phyloP scores from a whole-genome alignment of 1,140 invertebrate genomes.

The Tetranychus cinnabarinus region DNA sequence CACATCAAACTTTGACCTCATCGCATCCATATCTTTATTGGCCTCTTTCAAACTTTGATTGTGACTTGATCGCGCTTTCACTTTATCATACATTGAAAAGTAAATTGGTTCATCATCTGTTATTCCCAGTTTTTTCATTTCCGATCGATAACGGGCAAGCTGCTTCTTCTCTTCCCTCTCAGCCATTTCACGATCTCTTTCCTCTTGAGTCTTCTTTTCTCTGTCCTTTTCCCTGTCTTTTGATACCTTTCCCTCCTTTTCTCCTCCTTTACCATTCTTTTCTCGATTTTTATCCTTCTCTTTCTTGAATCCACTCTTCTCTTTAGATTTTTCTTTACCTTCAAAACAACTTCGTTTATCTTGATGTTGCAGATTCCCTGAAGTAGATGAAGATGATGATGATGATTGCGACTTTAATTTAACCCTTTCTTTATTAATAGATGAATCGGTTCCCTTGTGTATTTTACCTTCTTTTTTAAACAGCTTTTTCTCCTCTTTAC shows the following conservation, averaged over 20 bases:
- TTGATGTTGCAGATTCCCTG: not conserved
- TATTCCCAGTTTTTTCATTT: constrained; percentile 9
- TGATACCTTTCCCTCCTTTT: constrained; percentile 6
- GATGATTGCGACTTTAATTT: not conserved
- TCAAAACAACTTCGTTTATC: not conserved
- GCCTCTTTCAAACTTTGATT: constrained; percentile 39
- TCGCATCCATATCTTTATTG: constrained; percentile 39
- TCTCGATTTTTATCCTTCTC: constrained; percentile 4
- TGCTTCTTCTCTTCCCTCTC: constrained; percentile 15
- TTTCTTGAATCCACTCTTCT: constrained; percentile 1
- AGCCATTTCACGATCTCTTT: constrained; percentile 13
- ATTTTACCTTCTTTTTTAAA: not conserved
- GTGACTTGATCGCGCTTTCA: constrained; percentile 63
- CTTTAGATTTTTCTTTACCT: not conserved
- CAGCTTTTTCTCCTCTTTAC: not conserved
- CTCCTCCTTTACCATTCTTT: not conserved
- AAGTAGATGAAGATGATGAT: not conserved
- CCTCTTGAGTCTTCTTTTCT: constrained; percentile 12
- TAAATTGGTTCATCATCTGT: constrained; percentile 60
- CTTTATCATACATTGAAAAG: constrained; percentile 95
- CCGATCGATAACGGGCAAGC: constrained; percentile 16
- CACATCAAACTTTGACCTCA: constrained; percentile 56
- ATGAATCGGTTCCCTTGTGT: not conserved
- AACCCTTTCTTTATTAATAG: not conserved
- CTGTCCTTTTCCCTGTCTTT: constrained; percentile 12